Evolutionary conservation across 1,140 invertebrate species (phyloP).

Genomic region (Sycobia sp.): DNA sequence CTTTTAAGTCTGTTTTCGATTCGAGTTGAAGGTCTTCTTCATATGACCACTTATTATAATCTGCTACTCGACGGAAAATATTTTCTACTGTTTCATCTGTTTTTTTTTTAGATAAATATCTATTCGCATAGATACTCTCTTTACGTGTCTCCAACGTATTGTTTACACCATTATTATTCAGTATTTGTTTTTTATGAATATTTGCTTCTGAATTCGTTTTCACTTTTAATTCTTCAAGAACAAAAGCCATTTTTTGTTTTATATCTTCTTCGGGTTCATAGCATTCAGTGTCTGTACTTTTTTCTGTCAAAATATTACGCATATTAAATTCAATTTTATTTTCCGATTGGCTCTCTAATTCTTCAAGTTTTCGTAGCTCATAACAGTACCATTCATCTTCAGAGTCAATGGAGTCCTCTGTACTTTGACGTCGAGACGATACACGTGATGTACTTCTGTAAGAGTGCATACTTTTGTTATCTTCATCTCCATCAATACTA

Average conservation of each 20-base stretch:
- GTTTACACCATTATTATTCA: conserved; percentile 34
- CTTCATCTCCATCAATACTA: conserved; percentile 75
- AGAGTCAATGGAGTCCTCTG: conserved; percentile 90
- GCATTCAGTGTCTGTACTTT: conserved; percentile 63
- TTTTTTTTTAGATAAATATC: conserved; percentile 36
- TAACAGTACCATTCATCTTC: conserved; percentile 94
- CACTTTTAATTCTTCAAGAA: conserved; percentile 73
- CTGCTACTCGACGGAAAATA: conserved; percentile 61
- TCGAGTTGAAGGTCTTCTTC: conserved; percentile 59
- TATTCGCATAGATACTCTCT: neutral
- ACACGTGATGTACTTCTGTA: conserved; percentile 83
- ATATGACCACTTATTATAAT: conserved; percentile 60
- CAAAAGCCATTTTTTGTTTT: conserved; percentile 78
- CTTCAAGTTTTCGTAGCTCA: conserved; percentile 83
- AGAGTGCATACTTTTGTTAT: conserved; percentile 83
- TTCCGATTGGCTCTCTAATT: conserved; percentile 78
- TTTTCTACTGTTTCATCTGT: conserved; percentile 47
- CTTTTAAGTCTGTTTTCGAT: conserved; percentile 58
- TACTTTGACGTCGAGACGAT: conserved; percentile 87
- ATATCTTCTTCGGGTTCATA: conserved; percentile 72
- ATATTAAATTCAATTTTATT: conserved; percentile 68
- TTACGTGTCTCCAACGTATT: neutral
- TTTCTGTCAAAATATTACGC: conserved; percentile 63
- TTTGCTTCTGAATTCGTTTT: too few relatives aligned
- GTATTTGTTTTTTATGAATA: conserved; percentile 55